Conservation (phyloP, 2,888 invertebrate species). For the Tiphia femorata region DNA sequence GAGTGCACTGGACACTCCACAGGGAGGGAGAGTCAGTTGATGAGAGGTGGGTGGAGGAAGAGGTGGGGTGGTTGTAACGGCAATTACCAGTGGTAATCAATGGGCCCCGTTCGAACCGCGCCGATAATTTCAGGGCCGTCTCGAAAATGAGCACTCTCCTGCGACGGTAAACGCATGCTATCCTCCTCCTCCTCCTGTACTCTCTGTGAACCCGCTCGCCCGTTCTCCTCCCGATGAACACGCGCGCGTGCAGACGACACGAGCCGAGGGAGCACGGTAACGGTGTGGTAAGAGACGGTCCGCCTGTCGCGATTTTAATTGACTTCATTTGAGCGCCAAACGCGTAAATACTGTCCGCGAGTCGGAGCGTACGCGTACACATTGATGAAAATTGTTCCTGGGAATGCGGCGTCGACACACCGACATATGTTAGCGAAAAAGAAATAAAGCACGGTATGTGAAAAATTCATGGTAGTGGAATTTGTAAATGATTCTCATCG, state of each 20-base stretch:
- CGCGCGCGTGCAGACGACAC: no score
- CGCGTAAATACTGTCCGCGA: neutral
- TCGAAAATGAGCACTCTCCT: conserved; percentile 42
- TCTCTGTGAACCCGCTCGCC: neutral
- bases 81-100: conserved; percentile 62
- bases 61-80: conserved; percentile 43
- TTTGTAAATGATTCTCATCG: no score
- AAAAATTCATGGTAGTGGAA: no score
- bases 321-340: conserved; percentile 42
- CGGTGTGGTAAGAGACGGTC: neutral
- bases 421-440: no score
- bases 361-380: neutral
- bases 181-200: neutral
- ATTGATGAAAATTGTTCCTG: no score
- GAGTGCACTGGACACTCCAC: neutral
- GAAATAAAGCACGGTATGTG: no score
- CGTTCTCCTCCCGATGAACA: neutral
- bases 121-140: conserved; percentile 59
- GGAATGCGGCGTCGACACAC: no score
- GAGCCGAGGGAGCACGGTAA: no score
- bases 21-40: conserved; percentile 11
- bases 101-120: conserved; percentile 52
- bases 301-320: conserved; percentile 47
- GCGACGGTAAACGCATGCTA: neutral
- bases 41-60: conserved; percentile 9